Evolutionary conservation across 2,113 vertebrate species (phyloP).

Genomic region (Melanerpes aurifrons): DNA sequence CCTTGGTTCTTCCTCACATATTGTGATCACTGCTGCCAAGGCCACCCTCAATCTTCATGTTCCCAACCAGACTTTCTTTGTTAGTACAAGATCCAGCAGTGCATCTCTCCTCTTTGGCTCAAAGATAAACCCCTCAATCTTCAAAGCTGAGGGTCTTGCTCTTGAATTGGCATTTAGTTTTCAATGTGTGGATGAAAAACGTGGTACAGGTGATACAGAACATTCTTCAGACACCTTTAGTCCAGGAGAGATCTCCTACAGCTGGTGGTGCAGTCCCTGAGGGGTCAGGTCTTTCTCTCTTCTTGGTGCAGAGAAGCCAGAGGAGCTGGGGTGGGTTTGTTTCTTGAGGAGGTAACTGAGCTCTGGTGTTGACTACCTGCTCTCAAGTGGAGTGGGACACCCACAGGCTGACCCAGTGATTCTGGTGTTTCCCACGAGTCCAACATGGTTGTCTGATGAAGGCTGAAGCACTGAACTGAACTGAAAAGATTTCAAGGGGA

Average conservation of each 20-base stretch:
- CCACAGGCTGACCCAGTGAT: too few species aligned
- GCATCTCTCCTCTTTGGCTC: too few species aligned
- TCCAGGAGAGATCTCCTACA: background rate
- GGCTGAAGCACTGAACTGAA: fast-evolving
- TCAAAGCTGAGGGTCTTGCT: background rate
- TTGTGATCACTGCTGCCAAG: too few species aligned
- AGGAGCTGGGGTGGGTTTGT: background rate
- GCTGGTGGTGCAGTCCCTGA: background rate
- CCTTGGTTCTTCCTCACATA: too few species aligned
- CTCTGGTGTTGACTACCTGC: background rate
- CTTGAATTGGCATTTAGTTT: background rate
- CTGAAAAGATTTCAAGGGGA: background rate
- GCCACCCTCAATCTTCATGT: too few species aligned
- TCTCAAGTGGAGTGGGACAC: background rate
- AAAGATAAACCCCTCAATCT: background rate
- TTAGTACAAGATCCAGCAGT: too few species aligned
- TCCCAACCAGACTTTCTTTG: too few species aligned
- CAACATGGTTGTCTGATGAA: background rate
- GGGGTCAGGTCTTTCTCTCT: too few species aligned
- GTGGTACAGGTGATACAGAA: background rate
- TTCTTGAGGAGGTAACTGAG: background rate
- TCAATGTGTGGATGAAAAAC: background rate
- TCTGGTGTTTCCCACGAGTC: background rate
- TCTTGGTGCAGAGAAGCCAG: background rate
- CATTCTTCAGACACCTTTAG: background rate